Evolutionary conservation across 1,140 invertebrate species (phyloP).

Genomic region (Trichoplusia ni): DNA sequence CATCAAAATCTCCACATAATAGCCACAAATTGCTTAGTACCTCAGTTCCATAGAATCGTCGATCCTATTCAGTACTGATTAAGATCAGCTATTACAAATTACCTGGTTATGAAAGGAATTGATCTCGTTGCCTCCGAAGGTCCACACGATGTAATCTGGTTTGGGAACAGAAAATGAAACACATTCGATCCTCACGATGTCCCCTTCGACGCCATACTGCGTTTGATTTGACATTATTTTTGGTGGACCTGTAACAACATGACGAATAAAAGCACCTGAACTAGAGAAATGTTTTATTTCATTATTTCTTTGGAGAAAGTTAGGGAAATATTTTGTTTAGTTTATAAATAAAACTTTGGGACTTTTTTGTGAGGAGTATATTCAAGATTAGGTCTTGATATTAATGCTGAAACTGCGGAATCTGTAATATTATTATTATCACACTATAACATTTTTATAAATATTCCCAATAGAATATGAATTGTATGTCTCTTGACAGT

Average conservation of each 20-base stretch:
- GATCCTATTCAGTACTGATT: background rate
- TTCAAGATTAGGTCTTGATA: no score
- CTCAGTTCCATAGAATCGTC: no score
- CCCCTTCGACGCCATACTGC: constrained; percentile 91
- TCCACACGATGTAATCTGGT: constrained; percentile 92
- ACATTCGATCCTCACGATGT: constrained; percentile 93
- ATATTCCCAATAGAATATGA: no score
- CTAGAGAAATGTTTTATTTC: constrained; percentile 9
- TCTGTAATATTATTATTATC: no score
- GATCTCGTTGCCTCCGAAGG: constrained; percentile 90
- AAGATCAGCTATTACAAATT: constrained; percentile 27
- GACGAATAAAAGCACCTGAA: background rate
- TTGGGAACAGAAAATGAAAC: constrained; percentile 93
- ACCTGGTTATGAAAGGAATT: constrained; percentile 83
- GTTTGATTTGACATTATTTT: constrained; percentile 91
- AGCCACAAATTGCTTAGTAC: no score
- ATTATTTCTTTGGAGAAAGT: background rate
- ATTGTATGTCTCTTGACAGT: no score
- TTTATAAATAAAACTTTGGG: no score
- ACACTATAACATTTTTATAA: no score
- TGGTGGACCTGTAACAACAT: constrained; percentile 85
- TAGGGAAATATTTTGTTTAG: constrained; percentile 17
- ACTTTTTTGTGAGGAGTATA: no score
- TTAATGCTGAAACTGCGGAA: no score
- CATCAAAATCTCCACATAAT: no score